Evolutionary conservation across 2,113 vertebrate genomes (phyloP), one percentile per base, ranked within the genome.

Genomic region (Herpailurus yagouaroundi): DNA sequence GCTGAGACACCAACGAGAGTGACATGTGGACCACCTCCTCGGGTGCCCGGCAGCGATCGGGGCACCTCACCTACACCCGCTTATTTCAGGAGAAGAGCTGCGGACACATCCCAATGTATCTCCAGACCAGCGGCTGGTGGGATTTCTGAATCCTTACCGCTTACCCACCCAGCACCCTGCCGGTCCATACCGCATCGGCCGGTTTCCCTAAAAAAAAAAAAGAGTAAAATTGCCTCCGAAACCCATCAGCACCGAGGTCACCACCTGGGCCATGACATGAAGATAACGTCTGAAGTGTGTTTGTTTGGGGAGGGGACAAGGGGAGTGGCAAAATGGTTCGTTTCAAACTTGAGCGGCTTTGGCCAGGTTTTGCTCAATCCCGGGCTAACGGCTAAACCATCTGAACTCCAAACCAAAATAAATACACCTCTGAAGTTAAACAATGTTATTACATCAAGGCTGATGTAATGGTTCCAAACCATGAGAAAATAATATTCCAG

Each of bases 341-440:
- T 71, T 82, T 97, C 81, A 94, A 82, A 95, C 88, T 97, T 97
- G 93, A 97, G 97, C 97, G 98, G 98, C 98, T 98, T 97, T 97
- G 98, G 96, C 95, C 82, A 33, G 95, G 97, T 97, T 98, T 98
- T 98, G 98, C 98, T 99, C 98, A 98, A 98, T 98, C 92, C 95
- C 95, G 88, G 96, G 98, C 98, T 98, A 98, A 98, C 93, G 93
- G 98, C 98, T 99, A 98, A 98, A 95, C 96, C 97, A 98, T 99
- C 98, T 98, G 98, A 99, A 98, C 98, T 98, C 98, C 98, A 96
- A 99, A 98, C 98, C 98, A 98, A 99, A 98, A 98, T 98, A 99
- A 99, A 99, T 98, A 98, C 86, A 98, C 97, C 98, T 98, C 98
- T 99, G 98, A 98, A 98, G 98, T 98, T 98, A 98, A 97, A 98